These are phyloP conservation scores for Sapayoa aenigma DNA, from an alignment of 2,113 vertebrate species.

Conservation along the genomic window DNA sequence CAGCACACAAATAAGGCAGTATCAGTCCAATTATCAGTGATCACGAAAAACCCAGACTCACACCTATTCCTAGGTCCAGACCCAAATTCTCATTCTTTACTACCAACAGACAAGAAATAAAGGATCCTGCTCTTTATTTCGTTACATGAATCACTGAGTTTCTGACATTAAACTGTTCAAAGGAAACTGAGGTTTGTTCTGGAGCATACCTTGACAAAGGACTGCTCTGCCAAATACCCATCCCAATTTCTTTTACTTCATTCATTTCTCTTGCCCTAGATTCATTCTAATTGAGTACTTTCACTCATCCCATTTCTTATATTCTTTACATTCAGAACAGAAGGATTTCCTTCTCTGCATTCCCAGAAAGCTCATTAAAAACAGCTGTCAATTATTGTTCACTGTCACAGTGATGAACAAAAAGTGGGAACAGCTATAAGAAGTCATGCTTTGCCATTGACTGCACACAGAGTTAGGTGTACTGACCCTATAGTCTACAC, in stretches of 20 bases:
- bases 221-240: background rate
- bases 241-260: background rate
- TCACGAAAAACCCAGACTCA: background rate
- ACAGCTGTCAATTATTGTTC: background rate
- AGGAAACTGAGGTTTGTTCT: background rate
- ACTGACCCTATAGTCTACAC: background rate
- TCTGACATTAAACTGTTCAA: background rate
- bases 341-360: background rate
- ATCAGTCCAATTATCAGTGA: background rate
- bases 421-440: background rate
- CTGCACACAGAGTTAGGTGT: background rate
- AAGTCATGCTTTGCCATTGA: background rate
- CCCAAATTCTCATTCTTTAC: background rate
- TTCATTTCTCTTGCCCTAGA: background rate
- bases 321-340: background rate
- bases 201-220: background rate
- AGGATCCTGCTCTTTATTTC: background rate
- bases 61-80: background rate
- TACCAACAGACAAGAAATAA: background rate
- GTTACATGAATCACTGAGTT: background rate
- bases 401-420: background rate
- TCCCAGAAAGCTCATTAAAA: background rate
- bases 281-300: background rate
- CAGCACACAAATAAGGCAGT: background rate
- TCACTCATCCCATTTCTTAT: background rate